Percentiles rank a stretch among this genome's conserved stretches.
Evolutionary conservation across 2,797 vertebrate species (phyloP).

Genomic region (Cynodonichthys magdalenae): DNA sequence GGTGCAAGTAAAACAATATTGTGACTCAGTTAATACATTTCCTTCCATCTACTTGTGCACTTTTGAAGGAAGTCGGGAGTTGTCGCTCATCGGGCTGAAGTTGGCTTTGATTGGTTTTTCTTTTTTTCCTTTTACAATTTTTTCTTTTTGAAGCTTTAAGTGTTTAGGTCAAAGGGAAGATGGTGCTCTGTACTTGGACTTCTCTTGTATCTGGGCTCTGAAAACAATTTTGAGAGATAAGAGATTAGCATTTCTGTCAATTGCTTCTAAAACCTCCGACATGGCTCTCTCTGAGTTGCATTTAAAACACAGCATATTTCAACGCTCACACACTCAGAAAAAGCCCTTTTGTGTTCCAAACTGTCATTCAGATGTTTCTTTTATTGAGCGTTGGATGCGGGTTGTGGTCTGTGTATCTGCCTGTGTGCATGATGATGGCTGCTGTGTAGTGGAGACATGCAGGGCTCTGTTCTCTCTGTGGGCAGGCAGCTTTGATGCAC

Average conservation of each 20-base stretch:
- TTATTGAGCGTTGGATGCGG: slow-evolving; percentile 46
- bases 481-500: slow-evolving; percentile 84
- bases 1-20: slow-evolving; percentile 82
- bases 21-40: slow-evolving; percentile 80
- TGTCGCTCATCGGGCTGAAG: slow-evolving; percentile 65
- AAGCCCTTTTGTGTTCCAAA: slow-evolving; percentile 68
- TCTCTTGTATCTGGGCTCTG: no score
- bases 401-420: slow-evolving; percentile 52
- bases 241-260: slow-evolving; percentile 24
- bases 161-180: slow-evolving; percentile 43
- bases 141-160: slow-evolving; percentile 47
- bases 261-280: slow-evolving; percentile 46
- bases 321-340: slow-evolving; percentile 22
- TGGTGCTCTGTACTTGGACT: slow-evolving; percentile 27
- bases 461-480: slow-evolving; percentile 80
- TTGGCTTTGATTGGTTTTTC: slow-evolving; percentile 70
- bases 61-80: slow-evolving; percentile 64
- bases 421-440: slow-evolving; percentile 72
- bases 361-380: slow-evolving; percentile 61
- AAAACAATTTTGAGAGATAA: neutral
- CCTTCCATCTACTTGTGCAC: slow-evolving; percentile 65
- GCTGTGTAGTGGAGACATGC: slow-evolving; percentile 72
- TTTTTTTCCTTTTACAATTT: slow-evolving; percentile 60
- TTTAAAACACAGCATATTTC: slow-evolving; percentile 48
- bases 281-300: slow-evolving; percentile 39